These are phyloP conservation scores for Tachycineta bicolor DNA, from an alignment of 2,113 vertebrate species.

Conservation along the genomic window DNA sequence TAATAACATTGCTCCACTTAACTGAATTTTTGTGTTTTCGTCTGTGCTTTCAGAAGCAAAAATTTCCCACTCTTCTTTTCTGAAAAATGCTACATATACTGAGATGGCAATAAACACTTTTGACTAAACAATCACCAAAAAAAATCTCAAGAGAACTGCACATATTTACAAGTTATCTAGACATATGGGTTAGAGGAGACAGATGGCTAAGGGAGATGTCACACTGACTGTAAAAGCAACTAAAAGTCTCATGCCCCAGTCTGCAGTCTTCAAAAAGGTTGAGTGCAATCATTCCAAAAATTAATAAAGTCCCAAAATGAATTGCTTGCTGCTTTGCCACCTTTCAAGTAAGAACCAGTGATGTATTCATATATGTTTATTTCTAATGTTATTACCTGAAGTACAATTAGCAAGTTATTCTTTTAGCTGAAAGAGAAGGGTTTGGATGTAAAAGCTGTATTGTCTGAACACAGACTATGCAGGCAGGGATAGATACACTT, in stretches of 20 bases:
- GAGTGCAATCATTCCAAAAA: neutral
- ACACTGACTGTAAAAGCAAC: neutral
- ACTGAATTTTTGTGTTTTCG: neutral
- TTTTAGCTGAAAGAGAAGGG: neutral
- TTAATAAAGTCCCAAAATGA: neutral
- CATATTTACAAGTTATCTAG: neutral
- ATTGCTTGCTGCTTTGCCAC: neutral
- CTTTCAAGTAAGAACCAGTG: neutral
- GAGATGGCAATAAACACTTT: neutral
- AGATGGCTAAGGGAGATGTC: neutral
- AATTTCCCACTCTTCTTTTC: neutral
- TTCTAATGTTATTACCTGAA: neutral
- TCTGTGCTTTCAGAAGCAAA: neutral
- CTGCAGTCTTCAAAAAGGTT: neutral
- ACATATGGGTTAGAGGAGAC: neutral
- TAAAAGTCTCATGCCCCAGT: neutral
- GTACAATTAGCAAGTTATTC: neutral
- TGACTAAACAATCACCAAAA: neutral
- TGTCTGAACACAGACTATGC: neutral
- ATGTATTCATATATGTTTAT: neutral
- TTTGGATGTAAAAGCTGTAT: neutral
- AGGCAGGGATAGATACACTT: neutral
- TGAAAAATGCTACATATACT: neutral
- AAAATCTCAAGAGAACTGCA: neutral
- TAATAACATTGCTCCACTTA: neutral